phyloP scores from a whole-genome alignment of 2,888 invertebrate species.

The Caenorhabditis wallacei region DNA sequence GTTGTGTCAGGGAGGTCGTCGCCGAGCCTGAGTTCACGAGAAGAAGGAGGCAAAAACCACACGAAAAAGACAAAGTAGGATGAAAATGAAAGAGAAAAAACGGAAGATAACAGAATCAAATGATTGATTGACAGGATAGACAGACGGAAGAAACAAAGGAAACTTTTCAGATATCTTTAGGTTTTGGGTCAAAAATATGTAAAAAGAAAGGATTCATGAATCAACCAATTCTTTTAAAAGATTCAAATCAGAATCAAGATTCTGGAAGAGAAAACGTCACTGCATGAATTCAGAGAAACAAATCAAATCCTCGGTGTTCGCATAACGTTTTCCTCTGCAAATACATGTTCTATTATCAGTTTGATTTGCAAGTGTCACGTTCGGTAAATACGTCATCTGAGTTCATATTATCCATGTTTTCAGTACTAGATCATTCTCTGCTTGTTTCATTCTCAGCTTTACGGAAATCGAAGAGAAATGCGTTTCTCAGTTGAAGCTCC shows the following conservation, averaged over 20 bases:
- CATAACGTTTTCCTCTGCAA: no score
- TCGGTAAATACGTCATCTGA: no score
- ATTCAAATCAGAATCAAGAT: slow-evolving; percentile 1
- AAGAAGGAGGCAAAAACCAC: slow-evolving; percentile 3
- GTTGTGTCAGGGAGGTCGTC: slow-evolving; percentile 32
- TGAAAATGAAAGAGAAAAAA: slow-evolving; percentile 18
- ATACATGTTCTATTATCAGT: no score
- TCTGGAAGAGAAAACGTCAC: not conserved
- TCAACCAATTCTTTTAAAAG: not conserved
- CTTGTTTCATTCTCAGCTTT: not conserved
- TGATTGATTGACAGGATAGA: slow-evolving; percentile 58
- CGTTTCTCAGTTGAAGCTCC: slow-evolving; percentile 17
- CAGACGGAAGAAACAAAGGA: not conserved
- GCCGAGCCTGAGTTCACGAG: slow-evolving; percentile 28
- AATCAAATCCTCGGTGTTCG: no score
- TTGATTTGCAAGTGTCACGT: no score
- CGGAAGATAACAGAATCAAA: slow-evolving; percentile 54
- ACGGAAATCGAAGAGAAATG: not conserved
- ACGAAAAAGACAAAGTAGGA: slow-evolving; percentile 20
- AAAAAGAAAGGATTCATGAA: not conserved
- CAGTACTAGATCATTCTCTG: no score
- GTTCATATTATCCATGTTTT: no score
- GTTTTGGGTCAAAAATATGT: slow-evolving; percentile 23
- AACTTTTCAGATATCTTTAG: slow-evolving; percentile 37
- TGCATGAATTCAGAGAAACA: no score